Conservation (phyloP, 2,888 invertebrate genomes). For the Amphimallon solstitiale region DNA sequence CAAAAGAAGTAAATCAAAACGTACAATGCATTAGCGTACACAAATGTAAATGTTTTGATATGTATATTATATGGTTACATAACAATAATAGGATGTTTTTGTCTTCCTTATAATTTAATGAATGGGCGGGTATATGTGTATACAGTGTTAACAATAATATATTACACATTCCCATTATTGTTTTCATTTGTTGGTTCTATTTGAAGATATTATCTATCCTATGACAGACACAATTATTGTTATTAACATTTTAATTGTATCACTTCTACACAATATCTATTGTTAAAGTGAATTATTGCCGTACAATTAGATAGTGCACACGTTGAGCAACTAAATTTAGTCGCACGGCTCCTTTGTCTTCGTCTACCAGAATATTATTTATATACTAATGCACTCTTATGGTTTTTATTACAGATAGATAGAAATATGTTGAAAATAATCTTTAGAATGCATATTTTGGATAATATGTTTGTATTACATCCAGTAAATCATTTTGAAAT, state of each 20-base stretch:
- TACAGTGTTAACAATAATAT: conserved; percentile 15
- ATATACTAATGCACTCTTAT: too few relatives aligned
- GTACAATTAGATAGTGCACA: background rate
- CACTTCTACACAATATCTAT: conserved; percentile 35
- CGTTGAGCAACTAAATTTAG: background rate
- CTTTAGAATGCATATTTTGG: too few relatives aligned
- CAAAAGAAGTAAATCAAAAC: too few relatives aligned
- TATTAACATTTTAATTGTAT: conserved; percentile 39
- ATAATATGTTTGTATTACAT: too few relatives aligned
- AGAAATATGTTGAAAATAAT: too few relatives aligned
- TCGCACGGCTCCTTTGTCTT: background rate
- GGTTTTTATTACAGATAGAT: too few relatives aligned
- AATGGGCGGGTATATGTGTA: conserved; percentile 8
- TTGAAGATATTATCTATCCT: conserved; percentile 25
- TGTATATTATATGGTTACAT: too few relatives aligned
- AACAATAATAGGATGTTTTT: too few relatives aligned
- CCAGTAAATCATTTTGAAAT: too few relatives aligned
- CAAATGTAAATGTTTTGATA: too few relatives aligned
- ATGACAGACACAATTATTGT: conserved; percentile 28
- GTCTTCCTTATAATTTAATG: background rate
- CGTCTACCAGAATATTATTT: too few relatives aligned
- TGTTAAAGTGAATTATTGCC: conserved; percentile 35
- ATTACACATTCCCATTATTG: conserved; percentile 16
- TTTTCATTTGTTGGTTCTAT: conserved; percentile 23
- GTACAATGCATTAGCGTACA: too few relatives aligned